These are phyloP conservation scores for Peromyscus maniculatus DNA, from an alignment of 2,113 vertebrate genomes.

Conservation along the genomic window DNA sequence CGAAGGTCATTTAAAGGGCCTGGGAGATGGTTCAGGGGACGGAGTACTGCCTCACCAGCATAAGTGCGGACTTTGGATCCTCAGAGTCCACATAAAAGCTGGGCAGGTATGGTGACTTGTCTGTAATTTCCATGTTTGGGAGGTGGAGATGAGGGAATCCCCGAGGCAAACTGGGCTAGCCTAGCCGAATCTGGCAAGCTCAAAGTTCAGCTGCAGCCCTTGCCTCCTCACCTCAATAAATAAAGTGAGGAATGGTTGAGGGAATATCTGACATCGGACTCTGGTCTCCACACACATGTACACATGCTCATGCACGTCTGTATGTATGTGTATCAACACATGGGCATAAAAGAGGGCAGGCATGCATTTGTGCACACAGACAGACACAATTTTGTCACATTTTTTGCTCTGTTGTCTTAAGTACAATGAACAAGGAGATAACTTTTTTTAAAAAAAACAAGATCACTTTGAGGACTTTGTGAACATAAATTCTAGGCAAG, in stretches of 20 bases:
- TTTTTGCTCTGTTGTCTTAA: background rate
- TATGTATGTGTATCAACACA: background rate
- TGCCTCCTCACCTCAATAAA: no score
- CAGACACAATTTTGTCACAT: background rate
- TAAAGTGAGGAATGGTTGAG: background rate
- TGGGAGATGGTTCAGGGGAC: background rate
- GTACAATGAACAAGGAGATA: background rate
- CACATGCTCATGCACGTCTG: background rate
- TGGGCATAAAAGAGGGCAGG: no score
- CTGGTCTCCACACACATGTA: background rate
- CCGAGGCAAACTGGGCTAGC: background rate
- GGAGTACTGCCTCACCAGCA: background rate
- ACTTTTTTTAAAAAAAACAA: background rate
- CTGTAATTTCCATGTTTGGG: background rate
- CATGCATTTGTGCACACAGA: background rate
- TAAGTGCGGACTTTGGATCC: background rate
- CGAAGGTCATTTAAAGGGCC: background rate
- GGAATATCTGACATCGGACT: no score
- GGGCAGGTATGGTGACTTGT: background rate
- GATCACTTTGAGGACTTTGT: slow-evolving; percentile 2
- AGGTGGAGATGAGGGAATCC: background rate
- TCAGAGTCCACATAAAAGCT: background rate
- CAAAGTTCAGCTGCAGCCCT: background rate
- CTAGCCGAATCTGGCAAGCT: background rate
- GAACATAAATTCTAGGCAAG: background rate